Percentiles rank a stretch among this genome's conserved stretches.
These are phyloP conservation scores for Ariolimax columbianus DNA, from an alignment of 2,888 invertebrate genomes.

Conservation along the genomic window DNA sequence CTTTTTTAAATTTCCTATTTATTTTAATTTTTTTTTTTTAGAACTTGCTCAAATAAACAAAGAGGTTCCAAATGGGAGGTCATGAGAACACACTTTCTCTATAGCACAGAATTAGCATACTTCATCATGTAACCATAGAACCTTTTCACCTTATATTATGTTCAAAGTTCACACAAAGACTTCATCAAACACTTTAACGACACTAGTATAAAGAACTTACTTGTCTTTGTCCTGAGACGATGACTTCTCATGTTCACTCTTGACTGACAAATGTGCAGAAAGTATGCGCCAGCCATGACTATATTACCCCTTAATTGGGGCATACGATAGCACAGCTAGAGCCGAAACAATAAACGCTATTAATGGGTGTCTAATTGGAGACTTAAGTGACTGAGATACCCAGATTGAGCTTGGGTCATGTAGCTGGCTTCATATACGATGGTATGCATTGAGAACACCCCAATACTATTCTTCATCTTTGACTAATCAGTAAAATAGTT, in stretches of 20 bases:
- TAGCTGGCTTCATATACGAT: not conserved
- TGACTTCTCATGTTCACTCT: constrained; percentile 48
- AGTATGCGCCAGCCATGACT: constrained; percentile 16
- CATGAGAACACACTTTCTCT: not conserved
- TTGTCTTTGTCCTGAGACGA: constrained; percentile 25
- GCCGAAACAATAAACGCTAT: not conserved
- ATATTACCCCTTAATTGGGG: constrained; percentile 29
- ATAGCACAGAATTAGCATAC: not conserved
- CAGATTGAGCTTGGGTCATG: not conserved
- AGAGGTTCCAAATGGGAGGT: too few species aligned
- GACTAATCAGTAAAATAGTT: not conserved
- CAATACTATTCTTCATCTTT: too few species aligned
- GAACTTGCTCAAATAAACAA: too few species aligned
- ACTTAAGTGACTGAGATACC: not conserved
- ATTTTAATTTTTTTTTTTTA: too few species aligned
- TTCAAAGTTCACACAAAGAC: not conserved
- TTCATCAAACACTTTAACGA: not conserved
- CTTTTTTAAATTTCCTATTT: too few species aligned
- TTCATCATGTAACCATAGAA: not conserved
- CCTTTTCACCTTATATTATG: not conserved
- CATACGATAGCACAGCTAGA: constrained; percentile 40
- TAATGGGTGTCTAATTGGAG: not conserved
- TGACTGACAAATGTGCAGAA: constrained; percentile 48
- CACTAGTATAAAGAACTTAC: constrained; percentile 28
- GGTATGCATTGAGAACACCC: too few species aligned